phyloP scores from a whole-genome alignment of 2,888 invertebrate genomes.

The Nymphalis urticae region DNA sequence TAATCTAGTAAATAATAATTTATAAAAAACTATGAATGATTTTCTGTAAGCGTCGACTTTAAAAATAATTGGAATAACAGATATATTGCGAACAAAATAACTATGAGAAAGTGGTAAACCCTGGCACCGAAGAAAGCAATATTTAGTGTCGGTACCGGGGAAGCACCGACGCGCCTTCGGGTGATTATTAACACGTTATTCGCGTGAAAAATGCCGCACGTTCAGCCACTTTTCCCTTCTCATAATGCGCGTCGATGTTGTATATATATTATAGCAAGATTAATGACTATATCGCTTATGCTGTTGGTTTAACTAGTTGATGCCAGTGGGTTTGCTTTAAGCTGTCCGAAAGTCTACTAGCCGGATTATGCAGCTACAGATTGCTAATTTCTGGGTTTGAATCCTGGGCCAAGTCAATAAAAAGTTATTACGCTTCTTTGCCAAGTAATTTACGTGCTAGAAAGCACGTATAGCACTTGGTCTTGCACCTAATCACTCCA shows the following conservation, averaged over 20 bases:
- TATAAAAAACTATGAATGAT: too few relatives aligned
- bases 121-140: constrained; percentile 2
- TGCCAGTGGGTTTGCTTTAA: too few relatives aligned
- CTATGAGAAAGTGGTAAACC: background rate
- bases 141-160: background rate
- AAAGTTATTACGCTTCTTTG: background rate
- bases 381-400: background rate
- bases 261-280: background rate
- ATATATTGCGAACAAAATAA: background rate
- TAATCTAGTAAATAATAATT: too few relatives aligned
- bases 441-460: too few relatives aligned
- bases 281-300: background rate
- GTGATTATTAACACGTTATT: constrained; percentile 5
- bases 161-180: background rate
- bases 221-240: constrained; percentile 3
- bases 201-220: constrained; percentile 3
- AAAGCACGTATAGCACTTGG: too few relatives aligned
- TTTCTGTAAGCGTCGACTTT: too few relatives aligned
- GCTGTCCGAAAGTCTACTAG: too few relatives aligned
- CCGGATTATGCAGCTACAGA: too few relatives aligned
- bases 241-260: background rate
- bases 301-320: too few relatives aligned
- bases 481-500: too few relatives aligned
- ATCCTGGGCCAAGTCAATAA: background rate
- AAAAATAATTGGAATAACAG: too few relatives aligned